Percentiles rank a stretch among this genome's conserved stretches.
Evolutionary conservation across 2,113 vertebrate genomes (phyloP).

Genomic region (Drymodes brunneopygia): DNA sequence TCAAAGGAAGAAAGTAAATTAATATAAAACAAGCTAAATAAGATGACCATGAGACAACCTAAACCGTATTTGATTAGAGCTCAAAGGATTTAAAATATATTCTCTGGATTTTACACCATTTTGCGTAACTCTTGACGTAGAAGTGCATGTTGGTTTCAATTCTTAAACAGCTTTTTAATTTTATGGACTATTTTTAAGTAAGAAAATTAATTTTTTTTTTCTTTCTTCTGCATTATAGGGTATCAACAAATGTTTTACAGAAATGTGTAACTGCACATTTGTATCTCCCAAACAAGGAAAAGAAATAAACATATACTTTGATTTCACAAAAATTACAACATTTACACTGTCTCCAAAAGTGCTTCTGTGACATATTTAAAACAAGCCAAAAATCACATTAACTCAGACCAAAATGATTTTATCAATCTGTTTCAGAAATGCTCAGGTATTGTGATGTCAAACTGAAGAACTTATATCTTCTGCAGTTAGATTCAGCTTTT

Average conservation of each 20-base stretch:
- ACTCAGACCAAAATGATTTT: background rate
- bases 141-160: background rate
- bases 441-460: background rate
- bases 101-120: background rate
- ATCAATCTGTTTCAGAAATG: background rate
- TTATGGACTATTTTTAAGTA: background rate
- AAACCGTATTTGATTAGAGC: background rate
- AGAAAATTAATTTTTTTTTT: background rate
- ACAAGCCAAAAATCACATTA: background rate
- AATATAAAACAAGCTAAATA: background rate
- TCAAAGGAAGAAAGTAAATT: background rate
- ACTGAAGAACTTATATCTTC: background rate
- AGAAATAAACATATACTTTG: background rate
- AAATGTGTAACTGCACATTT: background rate
- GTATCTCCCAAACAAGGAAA: background rate
- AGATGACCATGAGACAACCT: background rate
- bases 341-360: background rate
- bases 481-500: background rate
- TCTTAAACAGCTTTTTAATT: background rate
- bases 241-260: background rate
- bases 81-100: background rate
- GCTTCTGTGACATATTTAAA: background rate
- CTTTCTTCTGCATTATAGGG: background rate
- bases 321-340: background rate
- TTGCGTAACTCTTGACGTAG: background rate